Evolutionary conservation across 1,140 invertebrate genomes (phyloP).

Genomic region (Dolichoris vasculosae): DNA sequence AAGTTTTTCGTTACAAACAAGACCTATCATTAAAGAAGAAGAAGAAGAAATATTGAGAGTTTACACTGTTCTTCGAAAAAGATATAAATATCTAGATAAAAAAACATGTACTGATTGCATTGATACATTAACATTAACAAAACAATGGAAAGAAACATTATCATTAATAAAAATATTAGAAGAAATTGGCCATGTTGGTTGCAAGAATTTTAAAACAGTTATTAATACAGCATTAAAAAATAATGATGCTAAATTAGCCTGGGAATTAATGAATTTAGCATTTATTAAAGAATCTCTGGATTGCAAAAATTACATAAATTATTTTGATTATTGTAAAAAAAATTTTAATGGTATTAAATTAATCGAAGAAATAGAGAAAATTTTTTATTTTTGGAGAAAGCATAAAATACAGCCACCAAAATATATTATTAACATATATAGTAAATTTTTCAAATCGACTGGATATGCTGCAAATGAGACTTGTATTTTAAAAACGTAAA

Average conservation of each 20-base stretch:
- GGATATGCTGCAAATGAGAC: constrained; percentile 65
- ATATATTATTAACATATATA: constrained; percentile 44
- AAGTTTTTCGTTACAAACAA: constrained; percentile 57
- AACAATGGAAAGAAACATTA: constrained; percentile 77
- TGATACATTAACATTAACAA: constrained; percentile 77
- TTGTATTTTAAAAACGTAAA: constrained; percentile 59
- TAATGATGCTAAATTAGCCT: constrained; percentile 74
- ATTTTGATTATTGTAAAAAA: constrained; percentile 71
- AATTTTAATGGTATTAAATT: constrained; percentile 70
- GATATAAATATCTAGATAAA: constrained; percentile 77
- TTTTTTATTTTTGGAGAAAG: constrained; percentile 70
- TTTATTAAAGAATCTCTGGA: constrained; percentile 55
- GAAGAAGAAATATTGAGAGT: constrained; percentile 75
- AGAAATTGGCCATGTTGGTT: constrained; percentile 62
- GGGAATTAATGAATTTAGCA: constrained; percentile 74
- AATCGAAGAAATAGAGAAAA: constrained; percentile 70
- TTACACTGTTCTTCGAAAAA: constrained; percentile 74
- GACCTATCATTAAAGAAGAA: constrained; percentile 69
- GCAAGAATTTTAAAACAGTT: constrained; percentile 57
- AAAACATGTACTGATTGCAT: constrained; percentile 77
- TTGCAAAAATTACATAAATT: constrained; percentile 66
- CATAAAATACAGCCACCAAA: constrained; percentile 51
- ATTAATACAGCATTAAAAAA: constrained; percentile 76
- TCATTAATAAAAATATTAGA: constrained; percentile 78
- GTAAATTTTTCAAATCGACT: constrained; percentile 47